phyloP scores from a whole-genome alignment of 1,140 invertebrate genomes.

The Microplitis demolitor region DNA sequence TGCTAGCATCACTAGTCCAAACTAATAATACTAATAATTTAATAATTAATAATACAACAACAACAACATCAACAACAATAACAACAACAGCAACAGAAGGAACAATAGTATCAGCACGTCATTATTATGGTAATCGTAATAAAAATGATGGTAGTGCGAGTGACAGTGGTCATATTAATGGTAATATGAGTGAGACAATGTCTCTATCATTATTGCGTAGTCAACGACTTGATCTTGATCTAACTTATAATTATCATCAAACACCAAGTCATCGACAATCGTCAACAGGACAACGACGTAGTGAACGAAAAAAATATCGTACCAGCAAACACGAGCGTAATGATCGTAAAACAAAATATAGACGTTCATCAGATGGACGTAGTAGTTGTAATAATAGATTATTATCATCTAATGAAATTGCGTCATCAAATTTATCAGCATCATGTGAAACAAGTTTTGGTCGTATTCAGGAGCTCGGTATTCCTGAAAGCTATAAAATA shows the following conservation, averaged over 20 bases:
- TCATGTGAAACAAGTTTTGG: constrained; percentile 48
- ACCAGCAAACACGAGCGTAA: constrained; percentile 43
- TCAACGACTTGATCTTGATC: constrained; percentile 18
- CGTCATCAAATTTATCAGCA: constrained; percentile 23
- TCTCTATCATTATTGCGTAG: constrained; percentile 13
- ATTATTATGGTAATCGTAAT: constrained; percentile 14
- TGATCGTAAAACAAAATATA: constrained; percentile 40
- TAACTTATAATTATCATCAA: constrained; percentile 32
- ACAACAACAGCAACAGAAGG: constrained; percentile 8
- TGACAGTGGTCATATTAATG: constrained; percentile 14
- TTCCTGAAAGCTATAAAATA: constrained; percentile 54
- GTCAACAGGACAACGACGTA: constrained; percentile 40
- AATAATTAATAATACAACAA: neutral
- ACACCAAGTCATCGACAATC: constrained; percentile 29
- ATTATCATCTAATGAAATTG: neutral
- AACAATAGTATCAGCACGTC: neutral
- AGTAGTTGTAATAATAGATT: neutral
- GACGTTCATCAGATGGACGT: constrained; percentile 32
- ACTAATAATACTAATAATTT: constrained; percentile 38
- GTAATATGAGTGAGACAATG: constrained; percentile 8
- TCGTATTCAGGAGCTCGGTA: constrained; percentile 51
- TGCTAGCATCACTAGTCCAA: constrained; percentile 52
- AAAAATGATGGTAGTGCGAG: neutral
- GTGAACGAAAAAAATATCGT: constrained; percentile 53
- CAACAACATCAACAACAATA: neutral